Evolutionary conservation across 1,140 invertebrate genomes (phyloP).

Genomic region (Xylocopa sonorina): DNA sequence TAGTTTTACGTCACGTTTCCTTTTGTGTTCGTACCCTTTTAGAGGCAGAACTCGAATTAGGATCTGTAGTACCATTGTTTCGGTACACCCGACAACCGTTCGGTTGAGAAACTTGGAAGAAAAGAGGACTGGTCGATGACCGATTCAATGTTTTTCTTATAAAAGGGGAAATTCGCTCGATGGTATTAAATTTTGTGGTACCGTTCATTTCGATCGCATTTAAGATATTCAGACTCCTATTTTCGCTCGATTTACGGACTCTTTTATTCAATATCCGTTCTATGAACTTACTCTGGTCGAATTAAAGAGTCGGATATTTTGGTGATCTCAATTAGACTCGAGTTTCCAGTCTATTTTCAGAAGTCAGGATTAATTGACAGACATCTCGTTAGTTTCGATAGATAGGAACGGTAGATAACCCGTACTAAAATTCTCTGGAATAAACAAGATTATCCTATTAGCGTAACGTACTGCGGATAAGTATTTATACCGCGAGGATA

Average conservation of each 20-base stretch:
- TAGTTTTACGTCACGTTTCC: neutral
- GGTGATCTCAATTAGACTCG: neutral
- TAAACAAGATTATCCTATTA: neutral
- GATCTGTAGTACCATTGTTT: neutral
- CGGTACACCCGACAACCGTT: neutral
- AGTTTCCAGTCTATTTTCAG: conserved; percentile 21
- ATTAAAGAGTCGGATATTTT: conserved; percentile 1
- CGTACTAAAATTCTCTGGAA: neutral
- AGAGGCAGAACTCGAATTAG: neutral
- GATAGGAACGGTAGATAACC: neutral
- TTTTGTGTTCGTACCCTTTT: neutral
- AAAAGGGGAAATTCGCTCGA: neutral
- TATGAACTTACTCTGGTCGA: neutral
- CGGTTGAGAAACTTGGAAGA: neutral
- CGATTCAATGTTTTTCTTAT: neutral
- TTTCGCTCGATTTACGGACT: neutral
- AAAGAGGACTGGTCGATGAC: neutral
- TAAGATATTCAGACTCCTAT: neutral
- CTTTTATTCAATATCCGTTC: neutral
- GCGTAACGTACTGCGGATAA: neutral
- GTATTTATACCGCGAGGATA: conserved; percentile 9
- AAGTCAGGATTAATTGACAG: neutral
- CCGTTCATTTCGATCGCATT: neutral
- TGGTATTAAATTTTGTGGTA: neutral
- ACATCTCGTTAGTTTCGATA: neutral